These are phyloP conservation scores for Apotomis turbidana DNA, from an alignment of 2,888 invertebrate species.

Conservation along the genomic window DNA sequence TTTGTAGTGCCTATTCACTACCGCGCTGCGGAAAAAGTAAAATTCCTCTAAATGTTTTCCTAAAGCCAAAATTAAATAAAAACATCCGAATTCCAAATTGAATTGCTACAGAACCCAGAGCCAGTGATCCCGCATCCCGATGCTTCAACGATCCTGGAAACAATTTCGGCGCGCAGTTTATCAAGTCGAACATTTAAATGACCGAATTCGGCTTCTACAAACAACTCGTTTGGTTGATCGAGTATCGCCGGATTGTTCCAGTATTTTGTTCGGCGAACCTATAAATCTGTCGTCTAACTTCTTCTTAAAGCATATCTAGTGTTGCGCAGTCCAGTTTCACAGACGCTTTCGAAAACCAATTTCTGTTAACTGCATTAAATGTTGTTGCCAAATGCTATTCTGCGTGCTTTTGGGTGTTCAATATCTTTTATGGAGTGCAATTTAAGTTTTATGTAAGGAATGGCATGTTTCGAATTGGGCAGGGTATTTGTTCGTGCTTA, in stretches of 20 bases:
- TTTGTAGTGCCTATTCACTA: too few relatives aligned
- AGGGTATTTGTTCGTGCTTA: not conserved
- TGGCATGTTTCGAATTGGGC: slow-evolving; percentile 15
- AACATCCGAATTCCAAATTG: slow-evolving; percentile 7
- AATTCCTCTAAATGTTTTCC: not conserved
- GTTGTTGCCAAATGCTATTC: slow-evolving; percentile 77
- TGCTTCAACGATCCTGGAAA: slow-evolving; percentile 48
- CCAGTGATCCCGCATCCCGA: slow-evolving; percentile 25
- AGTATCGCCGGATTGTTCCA: slow-evolving; percentile 59
- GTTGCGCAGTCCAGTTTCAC: slow-evolving; percentile 66
- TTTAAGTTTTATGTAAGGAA: slow-evolving; percentile 32
- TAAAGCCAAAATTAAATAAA: slow-evolving; percentile 4
- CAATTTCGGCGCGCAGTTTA: slow-evolving; percentile 71
- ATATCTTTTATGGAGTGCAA: slow-evolving; percentile 48
- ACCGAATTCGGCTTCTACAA: slow-evolving; percentile 72
- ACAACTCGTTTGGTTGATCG: slow-evolving; percentile 75
- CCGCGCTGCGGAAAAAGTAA: too few relatives aligned
- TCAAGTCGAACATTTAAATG: slow-evolving; percentile 79
- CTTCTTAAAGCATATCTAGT: slow-evolving; percentile 76
- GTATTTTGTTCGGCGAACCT: slow-evolving; percentile 71
- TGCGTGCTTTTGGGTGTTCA: slow-evolving; percentile 54
- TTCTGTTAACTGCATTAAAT: slow-evolving; percentile 75
- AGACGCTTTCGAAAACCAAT: slow-evolving; percentile 77
- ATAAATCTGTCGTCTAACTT: slow-evolving; percentile 81
- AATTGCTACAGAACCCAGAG: slow-evolving; percentile 11